These are phyloP conservation scores for Anser cygnoides DNA, from an alignment of 2,113 vertebrate species.

Conservation along the genomic window DNA sequence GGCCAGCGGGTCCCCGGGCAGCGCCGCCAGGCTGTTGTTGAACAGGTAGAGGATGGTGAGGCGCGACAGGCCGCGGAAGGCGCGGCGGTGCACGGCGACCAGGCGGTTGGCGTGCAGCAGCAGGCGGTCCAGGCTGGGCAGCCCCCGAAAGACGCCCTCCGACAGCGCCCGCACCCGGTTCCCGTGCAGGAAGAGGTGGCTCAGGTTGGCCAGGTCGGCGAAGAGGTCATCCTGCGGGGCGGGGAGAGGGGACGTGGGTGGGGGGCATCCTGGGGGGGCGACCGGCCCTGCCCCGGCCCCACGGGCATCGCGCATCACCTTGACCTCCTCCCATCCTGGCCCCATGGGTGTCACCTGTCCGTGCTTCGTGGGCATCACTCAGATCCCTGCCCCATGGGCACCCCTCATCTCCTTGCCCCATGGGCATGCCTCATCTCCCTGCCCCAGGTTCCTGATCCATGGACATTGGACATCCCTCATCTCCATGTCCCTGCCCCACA, in stretches of 20 bases:
- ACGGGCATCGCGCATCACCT: neutral
- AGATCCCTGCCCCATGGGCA: neutral
- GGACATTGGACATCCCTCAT: neutral
- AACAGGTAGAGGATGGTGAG: conserved; percentile 97
- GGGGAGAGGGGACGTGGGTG: neutral
- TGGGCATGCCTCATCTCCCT: no score
- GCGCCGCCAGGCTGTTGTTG: conserved; percentile 91
- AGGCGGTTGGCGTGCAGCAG: conserved; percentile 93
- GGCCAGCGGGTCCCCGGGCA: conserved; percentile 88
- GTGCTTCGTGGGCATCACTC: neutral
- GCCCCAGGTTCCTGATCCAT: no score
- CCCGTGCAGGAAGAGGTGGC: conserved; percentile 93
- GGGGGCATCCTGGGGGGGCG: accelerated
- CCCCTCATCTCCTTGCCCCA: neutral
- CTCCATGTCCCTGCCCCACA: no score
- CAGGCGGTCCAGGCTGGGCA: conserved; percentile 92
- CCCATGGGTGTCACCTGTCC: accelerated
- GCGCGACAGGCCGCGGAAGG: conserved; percentile 89
- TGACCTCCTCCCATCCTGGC: accelerated
- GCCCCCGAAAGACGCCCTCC: conserved; percentile 90
- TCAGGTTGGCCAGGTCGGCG: conserved; percentile 93
- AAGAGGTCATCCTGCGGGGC: conserved; percentile 86
- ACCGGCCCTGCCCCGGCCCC: neutral
- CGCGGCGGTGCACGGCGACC: conserved; percentile 85
- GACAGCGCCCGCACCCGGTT: conserved; percentile 91